A percentile compares a stretch with the other conserved stretches of the same genome.
Evolutionary conservation across 1,140 invertebrate genomes (phyloP).

Genomic region (Macrosteles quadrilineatus): DNA sequence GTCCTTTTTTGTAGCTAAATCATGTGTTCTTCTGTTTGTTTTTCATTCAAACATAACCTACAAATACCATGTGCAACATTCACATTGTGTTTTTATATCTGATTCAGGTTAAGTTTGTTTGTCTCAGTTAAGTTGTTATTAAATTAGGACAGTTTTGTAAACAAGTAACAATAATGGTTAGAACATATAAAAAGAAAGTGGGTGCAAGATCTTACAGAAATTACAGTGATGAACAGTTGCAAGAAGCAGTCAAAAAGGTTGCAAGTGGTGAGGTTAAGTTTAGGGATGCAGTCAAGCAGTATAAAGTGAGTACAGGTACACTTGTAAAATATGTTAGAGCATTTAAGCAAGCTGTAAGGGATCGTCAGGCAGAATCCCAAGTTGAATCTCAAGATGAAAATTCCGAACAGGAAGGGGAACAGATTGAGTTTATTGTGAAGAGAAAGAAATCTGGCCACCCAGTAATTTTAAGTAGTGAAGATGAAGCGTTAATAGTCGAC

Average conservation of each 20-base stretch:
- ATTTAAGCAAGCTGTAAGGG: not conserved
- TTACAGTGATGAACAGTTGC: not conserved
- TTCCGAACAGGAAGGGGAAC: not conserved
- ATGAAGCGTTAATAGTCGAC: not conserved
- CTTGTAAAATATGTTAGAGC: not conserved
- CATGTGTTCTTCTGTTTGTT: slow-evolving; percentile 4
- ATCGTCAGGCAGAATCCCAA: too few relatives aligned
- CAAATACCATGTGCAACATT: slow-evolving; percentile 5
- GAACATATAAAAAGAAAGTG: slow-evolving; percentile 2
- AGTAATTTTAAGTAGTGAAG: slow-evolving; percentile 6
- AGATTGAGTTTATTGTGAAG: not conserved
- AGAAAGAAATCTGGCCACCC: not conserved
- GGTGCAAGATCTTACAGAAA: not conserved
- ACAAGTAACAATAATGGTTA: slow-evolving; percentile 3
- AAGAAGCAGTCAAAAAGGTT: not conserved
- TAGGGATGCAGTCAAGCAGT: not conserved
- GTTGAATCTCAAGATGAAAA: not conserved
- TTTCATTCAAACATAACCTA: not conserved
- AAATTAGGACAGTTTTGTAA: too few relatives aligned
- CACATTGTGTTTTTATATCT: not conserved
- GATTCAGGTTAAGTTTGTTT: not conserved
- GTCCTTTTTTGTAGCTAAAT: not conserved
- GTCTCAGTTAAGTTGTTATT: not conserved
- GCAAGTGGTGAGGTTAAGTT: not conserved
- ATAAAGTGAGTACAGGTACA: not conserved